Percentiles rank a stretch among this genome's conserved stretches.
phyloP scores from a whole-genome alignment of 2,113 vertebrate species.

The Bettongia penicillata region DNA sequence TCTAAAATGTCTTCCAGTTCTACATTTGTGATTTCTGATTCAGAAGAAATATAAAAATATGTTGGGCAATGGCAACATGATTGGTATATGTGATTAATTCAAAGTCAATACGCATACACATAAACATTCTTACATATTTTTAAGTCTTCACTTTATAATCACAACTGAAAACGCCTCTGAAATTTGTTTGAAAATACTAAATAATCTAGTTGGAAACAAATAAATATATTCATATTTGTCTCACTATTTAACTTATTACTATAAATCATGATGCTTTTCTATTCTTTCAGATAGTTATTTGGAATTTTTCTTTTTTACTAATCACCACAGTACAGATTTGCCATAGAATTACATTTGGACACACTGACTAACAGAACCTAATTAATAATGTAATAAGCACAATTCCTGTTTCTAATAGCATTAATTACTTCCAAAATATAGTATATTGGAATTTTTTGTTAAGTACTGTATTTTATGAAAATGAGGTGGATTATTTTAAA shows the following conservation, averaged over 20 bases:
- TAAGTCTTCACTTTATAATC: conserved; percentile 59
- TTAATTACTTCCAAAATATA: conserved; percentile 61
- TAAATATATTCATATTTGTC: conserved; percentile 2
- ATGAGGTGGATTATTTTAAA: conserved; percentile 3
- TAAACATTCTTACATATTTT: not conserved
- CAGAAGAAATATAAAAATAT: conserved; percentile 55
- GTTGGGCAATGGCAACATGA: not conserved
- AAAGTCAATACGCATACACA: not conserved
- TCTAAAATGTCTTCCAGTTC: not conserved
- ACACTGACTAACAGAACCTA: conserved; percentile 6
- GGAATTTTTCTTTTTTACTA: not conserved
- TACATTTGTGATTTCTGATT: not conserved
- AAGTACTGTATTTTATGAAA: conserved; percentile 30
- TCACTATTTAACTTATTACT: conserved; percentile 45
- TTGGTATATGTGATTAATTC: not conserved
- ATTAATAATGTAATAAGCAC: conserved; percentile 48
- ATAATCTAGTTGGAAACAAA: conserved; percentile 15
- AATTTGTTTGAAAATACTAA: conserved; percentile 24
- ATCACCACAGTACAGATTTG: conserved; percentile 15
- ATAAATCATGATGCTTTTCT: conserved; percentile 52
- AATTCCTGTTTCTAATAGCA: conserved; percentile 47
- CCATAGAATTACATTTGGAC: conserved; percentile 32
- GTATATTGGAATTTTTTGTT: conserved; percentile 59
- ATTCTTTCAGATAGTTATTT: conserved; percentile 39
- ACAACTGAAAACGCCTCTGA: conserved; percentile 28